Base-by-base conservation (phyloP, 2,888 invertebrate species). In the Plusia festucae region DNA sequence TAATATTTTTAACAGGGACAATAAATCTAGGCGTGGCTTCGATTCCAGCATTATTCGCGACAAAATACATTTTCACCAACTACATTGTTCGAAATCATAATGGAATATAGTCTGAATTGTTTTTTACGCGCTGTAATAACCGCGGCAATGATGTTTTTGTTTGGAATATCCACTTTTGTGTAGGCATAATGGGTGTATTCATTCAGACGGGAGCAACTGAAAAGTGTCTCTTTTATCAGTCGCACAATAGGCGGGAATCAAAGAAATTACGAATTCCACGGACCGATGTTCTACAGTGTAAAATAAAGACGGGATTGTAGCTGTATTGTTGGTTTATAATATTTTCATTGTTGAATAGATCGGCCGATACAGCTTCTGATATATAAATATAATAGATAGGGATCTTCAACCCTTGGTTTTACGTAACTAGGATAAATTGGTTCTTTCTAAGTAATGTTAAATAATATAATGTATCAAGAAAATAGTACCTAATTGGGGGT, bases 201-300 rank as follows among this genome's bases (percentile, higher is more conserved):
- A 93, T 93, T 91, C 93, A 91, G 89, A 91, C 88, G 84, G 88
- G 88, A 88, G 87, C 88, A 88, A 87, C 89, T 86, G 87, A 91
- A 92, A 94, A 94, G 93, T 93, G 93, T 94, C 93, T 90, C 92
- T 90, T 93, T 94, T 94, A 94, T 94, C 93, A 90, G 87, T 78
- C 78, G 87, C 85, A 94, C 93, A 93, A 93, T 93, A 86, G 93
- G 81, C 85, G 88, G 84, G 91, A 94, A 94, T 94, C 94, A 93
- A 94, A 94, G 93, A 94, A 93, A 93, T 93, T 93, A 93, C 88
- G 89, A 90, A 91, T 92, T 90, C 88, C 84, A 84, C 85, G 83
- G 84, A 82, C 85, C 86, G 82, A 84, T 87, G 87, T 87, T 85
- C 95, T 95, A 95, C 95, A 95, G 78, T 84, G 83, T 88, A 83